phyloP scores from a whole-genome alignment of 1,140 invertebrate species.

The Daktulosphaira vitifoliae region DNA sequence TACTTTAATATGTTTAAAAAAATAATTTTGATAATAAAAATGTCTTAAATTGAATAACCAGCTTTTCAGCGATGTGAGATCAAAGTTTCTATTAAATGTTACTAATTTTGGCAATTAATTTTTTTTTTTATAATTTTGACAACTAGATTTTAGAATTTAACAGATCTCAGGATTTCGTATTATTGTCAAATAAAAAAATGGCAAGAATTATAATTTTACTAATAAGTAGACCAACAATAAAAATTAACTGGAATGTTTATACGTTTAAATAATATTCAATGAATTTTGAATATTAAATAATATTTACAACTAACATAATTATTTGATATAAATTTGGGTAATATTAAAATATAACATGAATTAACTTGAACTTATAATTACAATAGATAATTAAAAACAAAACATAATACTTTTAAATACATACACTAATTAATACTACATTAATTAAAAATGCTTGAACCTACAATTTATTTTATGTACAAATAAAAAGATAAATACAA shows the following conservation, averaged over 20 bases:
- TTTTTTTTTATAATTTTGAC: not conserved
- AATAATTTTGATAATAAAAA: slow-evolving; percentile 32
- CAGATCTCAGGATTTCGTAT: slow-evolving; percentile 16
- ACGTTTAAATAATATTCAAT: too few species aligned
- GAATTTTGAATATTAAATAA: too few species aligned
- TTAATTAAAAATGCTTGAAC: slow-evolving; percentile 21
- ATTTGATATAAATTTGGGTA: slow-evolving; percentile 31
- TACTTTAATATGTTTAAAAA: slow-evolving; percentile 11
- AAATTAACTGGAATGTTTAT: slow-evolving; percentile 29
- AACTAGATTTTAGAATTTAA: slow-evolving; percentile 5
- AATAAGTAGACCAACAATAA: slow-evolving; percentile 19
- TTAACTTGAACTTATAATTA: slow-evolving; percentile 31
- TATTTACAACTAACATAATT: slow-evolving; percentile 32
- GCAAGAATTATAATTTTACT: slow-evolving; percentile 27
- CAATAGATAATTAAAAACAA: slow-evolving; percentile 33
- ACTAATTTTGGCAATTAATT: slow-evolving; percentile 30
- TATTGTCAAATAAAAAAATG: slow-evolving; percentile 21
- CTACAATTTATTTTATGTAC: slow-evolving; percentile 20
- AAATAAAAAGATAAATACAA: slow-evolving; percentile 23
- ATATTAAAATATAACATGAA: slow-evolving; percentile 30
- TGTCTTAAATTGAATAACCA: slow-evolving; percentile 24
- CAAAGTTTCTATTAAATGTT: slow-evolving; percentile 28
- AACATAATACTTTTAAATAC: slow-evolving; percentile 33
- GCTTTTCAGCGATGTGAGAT: slow-evolving; percentile 29
- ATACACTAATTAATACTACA: slow-evolving; percentile 29